Evolutionary conservation across 2,113 vertebrate species (phyloP), one percentile per base, ranked within the genome.

Genomic region (Thamnaconus septentrionalis): DNA sequence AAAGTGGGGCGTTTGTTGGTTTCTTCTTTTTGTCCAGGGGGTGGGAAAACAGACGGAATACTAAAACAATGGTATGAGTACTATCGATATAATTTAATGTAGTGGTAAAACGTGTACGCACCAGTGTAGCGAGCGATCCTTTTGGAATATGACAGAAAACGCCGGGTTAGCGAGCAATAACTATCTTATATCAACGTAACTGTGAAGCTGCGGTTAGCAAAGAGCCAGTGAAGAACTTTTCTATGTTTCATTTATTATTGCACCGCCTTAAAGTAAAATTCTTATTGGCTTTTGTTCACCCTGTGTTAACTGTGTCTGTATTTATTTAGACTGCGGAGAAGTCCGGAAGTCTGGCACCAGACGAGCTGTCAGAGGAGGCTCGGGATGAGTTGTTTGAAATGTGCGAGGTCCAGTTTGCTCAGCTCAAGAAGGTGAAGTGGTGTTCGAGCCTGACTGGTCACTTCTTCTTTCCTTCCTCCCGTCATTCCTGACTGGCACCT

Each of bases 321-420:
- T 8, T 11, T 79, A 41, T 75, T 10, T 50, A 88, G 86, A 71
- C 61, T 6, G 83, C 81, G 10, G 50, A 64, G 66, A 42, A 42
- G 5, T 8, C 47, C 0, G 67, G n/a, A 1, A 42, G 51, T 1
- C 54, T 18, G 39, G 31, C 56, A 0, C 1, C 40, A 31, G 18
- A 65, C 0, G 64, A 44, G n/a, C 66, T 79, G 42, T 86, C 88
- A 0, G 82, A 85, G 56, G 71, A 67, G 5, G 81, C 88, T 7
- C 72, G 76, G 40, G n/a, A 39, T 0, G 87, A 89, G 72, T 70
- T 92, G 54, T 4, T 91, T 58, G 61, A 82, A 5, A 64, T 72
- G 18, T 93, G 91, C 9, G 88, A 92, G 78, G 57, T 87, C 3
- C 87, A 91, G 70, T 92, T 90, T 62, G 65, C 64, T n/a, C 68